A percentile compares a stretch with the other conserved stretches of the same genome.
Evolutionary conservation across 2,797 vertebrate species (phyloP).

Genomic region (Eidolon dupreanum): DNA sequence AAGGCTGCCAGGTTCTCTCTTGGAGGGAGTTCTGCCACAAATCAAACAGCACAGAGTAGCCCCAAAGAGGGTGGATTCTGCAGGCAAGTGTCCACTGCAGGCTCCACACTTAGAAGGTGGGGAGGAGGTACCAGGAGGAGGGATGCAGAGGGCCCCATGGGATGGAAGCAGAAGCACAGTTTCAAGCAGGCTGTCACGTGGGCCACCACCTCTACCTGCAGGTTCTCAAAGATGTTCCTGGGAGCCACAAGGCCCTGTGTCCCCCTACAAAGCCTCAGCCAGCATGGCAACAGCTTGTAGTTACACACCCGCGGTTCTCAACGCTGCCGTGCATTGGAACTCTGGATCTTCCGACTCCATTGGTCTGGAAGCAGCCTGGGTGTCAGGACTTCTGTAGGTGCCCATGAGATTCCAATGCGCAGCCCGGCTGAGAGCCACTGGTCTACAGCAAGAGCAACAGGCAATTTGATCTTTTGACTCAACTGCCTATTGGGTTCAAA

Average conservation of each 20-base stretch:
- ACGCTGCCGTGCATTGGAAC: background rate
- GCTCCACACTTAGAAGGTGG: background rate
- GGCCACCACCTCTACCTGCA: fast-evolving
- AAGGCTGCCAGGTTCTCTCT: too few relatives aligned
- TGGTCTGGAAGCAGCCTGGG: background rate
- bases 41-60: background rate
- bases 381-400: fast-evolving
- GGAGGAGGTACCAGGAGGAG: background rate
- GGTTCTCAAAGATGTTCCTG: background rate
- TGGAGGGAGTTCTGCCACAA: background rate
- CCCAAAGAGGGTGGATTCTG: background rate
- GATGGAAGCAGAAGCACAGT: background rate
- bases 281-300: fast-evolving
- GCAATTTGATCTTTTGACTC: background rate
- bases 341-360: background rate
- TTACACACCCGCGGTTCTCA: fast-evolving
- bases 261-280: background rate
- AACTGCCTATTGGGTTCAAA: too few relatives aligned
- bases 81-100: too few relatives aligned
- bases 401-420: background rate
- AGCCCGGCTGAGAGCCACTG: background rate
- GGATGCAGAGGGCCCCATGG: background rate
- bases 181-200: background rate
- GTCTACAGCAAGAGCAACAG: too few relatives aligned
- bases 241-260: background rate